Conservation (phyloP, 2,113 vertebrate species). For the Typhlomys cinereus region DNA sequence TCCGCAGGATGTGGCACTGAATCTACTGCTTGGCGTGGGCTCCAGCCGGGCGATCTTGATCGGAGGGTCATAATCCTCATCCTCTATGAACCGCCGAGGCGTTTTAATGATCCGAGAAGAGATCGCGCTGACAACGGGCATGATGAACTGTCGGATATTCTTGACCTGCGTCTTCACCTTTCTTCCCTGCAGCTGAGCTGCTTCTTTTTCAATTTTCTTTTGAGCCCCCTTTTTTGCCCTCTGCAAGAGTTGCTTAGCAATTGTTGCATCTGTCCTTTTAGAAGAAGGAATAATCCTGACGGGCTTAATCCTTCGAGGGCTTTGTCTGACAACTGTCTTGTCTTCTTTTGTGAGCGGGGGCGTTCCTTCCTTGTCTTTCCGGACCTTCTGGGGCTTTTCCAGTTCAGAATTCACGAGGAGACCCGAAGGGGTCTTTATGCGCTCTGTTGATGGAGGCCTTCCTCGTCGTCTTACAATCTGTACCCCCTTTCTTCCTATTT, state of each 20-base stretch:
- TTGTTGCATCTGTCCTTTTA: conserved; percentile 96
- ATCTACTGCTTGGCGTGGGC: conserved; percentile 90
- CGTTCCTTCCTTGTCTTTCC: conserved; percentile 88
- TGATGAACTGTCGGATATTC: conserved; percentile 98
- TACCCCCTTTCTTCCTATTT: conserved; percentile 89
- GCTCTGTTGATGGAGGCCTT: conserved; percentile 93
- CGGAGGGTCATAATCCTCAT: conserved; percentile 94
- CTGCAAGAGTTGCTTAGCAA: conserved; percentile 97
- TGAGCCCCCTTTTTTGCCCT: conserved; percentile 96
- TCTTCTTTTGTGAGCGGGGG: conserved; percentile 86
- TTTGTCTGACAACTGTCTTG: conserved; percentile 91
- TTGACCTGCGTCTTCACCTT: conserved; percentile 96
- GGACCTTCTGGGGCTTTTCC: conserved; percentile 90
- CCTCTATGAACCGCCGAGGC: conserved; percentile 98
- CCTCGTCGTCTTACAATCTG: conserved; percentile 93
- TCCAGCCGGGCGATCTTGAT: conserved; percentile 95
- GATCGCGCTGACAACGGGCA: conserved; percentile 98
- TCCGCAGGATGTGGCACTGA: conserved; percentile 94
- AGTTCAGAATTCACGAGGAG: conserved; percentile 86
- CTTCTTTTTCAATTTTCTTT: conserved; percentile 94
- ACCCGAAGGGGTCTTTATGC: conserved; percentile 89
- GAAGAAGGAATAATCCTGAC: conserved; percentile 95
- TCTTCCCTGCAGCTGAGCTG: conserved; percentile 88
- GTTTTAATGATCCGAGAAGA: conserved; percentile 98
- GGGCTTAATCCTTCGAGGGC: conserved; percentile 95